Percentiles rank a stretch among this genome's conserved stretches.
Conservation (phyloP, 2,888 invertebrate genomes). For the Ectemnius continuus region DNA sequence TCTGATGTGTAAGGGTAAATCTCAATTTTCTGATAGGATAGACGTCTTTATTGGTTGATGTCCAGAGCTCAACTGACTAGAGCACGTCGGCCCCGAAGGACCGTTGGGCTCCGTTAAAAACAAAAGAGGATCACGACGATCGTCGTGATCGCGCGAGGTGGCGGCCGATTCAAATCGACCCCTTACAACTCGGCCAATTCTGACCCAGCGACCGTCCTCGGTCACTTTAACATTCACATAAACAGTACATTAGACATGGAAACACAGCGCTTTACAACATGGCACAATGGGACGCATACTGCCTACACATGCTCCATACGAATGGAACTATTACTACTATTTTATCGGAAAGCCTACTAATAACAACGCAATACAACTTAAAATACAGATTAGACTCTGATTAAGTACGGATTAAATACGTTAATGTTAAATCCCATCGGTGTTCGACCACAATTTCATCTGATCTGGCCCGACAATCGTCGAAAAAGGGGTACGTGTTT, state of each 20-base stretch:
- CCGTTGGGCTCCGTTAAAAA: too few relatives aligned
- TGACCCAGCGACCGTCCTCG: background rate
- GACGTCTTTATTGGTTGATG: too few relatives aligned
- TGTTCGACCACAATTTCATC: background rate
- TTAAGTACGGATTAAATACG: background rate
- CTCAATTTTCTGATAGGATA: too few relatives aligned
- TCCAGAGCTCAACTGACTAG: too few relatives aligned
- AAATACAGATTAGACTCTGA: background rate
- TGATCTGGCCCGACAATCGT: background rate
- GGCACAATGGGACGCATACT: background rate
- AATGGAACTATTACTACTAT: background rate
- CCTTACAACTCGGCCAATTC: background rate
- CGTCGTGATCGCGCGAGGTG: too few relatives aligned
- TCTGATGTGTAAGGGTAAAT: too few relatives aligned
- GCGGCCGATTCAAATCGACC: background rate
- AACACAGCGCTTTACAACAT: background rate
- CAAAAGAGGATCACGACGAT: too few relatives aligned
- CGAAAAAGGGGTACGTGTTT: background rate
- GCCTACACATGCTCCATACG: background rate
- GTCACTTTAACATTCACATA: background rate
- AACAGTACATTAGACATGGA: background rate
- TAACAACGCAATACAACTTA: background rate
- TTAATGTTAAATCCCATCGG: background rate
- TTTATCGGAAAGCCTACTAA: background rate
- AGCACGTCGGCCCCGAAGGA: too few relatives aligned